phyloP scores from a whole-genome alignment of 2,888 invertebrate genomes.

The Mesodorylaimus sp. region DNA sequence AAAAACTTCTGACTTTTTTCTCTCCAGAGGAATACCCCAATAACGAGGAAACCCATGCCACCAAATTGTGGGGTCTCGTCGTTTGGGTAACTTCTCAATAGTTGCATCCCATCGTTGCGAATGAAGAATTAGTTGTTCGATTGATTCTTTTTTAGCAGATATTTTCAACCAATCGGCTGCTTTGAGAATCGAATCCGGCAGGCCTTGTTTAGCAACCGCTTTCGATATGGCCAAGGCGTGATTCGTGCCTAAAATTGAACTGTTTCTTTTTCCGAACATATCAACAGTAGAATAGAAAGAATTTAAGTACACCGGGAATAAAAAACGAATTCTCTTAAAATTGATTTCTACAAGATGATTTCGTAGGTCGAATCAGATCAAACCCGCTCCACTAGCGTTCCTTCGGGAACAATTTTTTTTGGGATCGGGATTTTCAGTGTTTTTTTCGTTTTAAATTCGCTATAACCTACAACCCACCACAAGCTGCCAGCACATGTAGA shows the following conservation, averaged over 20 bases:
- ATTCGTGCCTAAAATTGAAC: constrained; percentile 1
- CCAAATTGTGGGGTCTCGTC: constrained; percentile 50
- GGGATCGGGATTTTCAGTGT: too few relatives aligned
- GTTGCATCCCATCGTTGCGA: constrained; percentile 46
- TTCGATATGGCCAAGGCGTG: constrained; percentile 2
- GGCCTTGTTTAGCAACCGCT: neutral
- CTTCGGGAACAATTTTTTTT: too few relatives aligned
- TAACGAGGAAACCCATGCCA: constrained; percentile 51
- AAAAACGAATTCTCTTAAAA: too few relatives aligned
- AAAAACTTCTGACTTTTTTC: constrained; percentile 45
- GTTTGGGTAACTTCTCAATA: constrained; percentile 54
- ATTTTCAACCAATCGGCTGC: constrained; percentile 13
- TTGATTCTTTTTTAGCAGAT: constrained; percentile 17
- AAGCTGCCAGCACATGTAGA: too few relatives aligned
- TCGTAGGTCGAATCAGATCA: too few relatives aligned
- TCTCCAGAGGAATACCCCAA: constrained; percentile 52
- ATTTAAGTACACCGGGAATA: too few relatives aligned
- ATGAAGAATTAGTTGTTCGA: constrained; percentile 27
- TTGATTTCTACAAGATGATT: too few relatives aligned
- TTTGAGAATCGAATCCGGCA: constrained; percentile 19
- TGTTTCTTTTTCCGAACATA: too few relatives aligned
- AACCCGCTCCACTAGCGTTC: too few relatives aligned
- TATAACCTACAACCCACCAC: too few relatives aligned
- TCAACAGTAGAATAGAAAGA: too few relatives aligned
- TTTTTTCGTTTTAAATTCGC: too few relatives aligned